These are phyloP conservation scores for Drosophila setifemur DNA, from an alignment of 1,140 invertebrate genomes.

Conservation along the genomic window DNA sequence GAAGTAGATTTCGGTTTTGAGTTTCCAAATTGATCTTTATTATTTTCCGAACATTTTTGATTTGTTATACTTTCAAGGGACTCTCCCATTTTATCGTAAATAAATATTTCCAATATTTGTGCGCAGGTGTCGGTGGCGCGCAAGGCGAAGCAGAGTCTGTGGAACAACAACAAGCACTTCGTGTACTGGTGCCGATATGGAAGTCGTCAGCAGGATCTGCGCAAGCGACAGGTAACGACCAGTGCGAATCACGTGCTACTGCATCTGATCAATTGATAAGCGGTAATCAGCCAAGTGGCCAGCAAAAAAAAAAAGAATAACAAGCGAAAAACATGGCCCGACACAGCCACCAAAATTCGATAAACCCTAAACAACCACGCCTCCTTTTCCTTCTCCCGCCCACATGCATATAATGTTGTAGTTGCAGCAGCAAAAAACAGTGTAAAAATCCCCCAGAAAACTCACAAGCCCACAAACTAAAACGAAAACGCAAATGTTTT, in stretches of 20 bases:
- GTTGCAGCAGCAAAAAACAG: slow-evolving; percentile 44
- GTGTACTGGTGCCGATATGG: slow-evolving; percentile 87
- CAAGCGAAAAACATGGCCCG: neutral
- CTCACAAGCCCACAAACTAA: slow-evolving; percentile 5
- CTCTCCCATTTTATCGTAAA: neutral
- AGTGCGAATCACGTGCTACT: slow-evolving; percentile 74
- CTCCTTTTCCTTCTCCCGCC: slow-evolving; percentile 1
- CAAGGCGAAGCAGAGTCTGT: slow-evolving; percentile 82
- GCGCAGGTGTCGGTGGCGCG: slow-evolving; percentile 74
- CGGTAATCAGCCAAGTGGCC: slow-evolving; percentile 6
- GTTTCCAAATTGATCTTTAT: too few relatives aligned
- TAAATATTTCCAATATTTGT: neutral
- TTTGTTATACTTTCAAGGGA: too few relatives aligned
- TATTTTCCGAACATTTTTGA: too few relatives aligned
- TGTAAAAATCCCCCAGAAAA: slow-evolving; percentile 18
- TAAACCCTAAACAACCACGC: neutral
- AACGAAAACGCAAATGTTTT: slow-evolving; percentile 4
- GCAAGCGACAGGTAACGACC: slow-evolving; percentile 85
- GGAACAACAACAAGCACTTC: slow-evolving; percentile 88
- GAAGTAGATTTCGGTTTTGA: too few relatives aligned
- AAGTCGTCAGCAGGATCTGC: slow-evolving; percentile 85
- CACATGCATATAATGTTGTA: slow-evolving; percentile 44
- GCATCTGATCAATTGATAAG: slow-evolving; percentile 76
- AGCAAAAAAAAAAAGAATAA: neutral
- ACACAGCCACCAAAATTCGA: neutral